phyloP scores from a whole-genome alignment of 2,797 vertebrate genomes.

The Chanos chanos region DNA sequence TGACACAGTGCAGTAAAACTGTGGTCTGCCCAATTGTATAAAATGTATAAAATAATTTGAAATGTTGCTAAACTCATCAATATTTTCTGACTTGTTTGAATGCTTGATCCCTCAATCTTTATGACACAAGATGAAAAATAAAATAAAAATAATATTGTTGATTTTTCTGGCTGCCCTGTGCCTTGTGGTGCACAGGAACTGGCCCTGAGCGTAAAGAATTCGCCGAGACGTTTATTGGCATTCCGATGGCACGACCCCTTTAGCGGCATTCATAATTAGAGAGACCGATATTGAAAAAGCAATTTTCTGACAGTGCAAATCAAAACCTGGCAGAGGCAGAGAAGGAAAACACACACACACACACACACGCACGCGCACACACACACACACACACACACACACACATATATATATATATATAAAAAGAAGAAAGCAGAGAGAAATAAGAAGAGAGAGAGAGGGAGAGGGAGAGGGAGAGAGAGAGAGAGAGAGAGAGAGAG shows the following conservation, averaged over 20 bases:
- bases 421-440: too few species aligned
- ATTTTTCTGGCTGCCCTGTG: slow-evolving; percentile 1
- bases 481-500: slow-evolving; percentile 40
- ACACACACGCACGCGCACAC: neutral
- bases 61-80: too few species aligned
- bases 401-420: too few species aligned
- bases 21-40: too few species aligned
- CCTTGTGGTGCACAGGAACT: slow-evolving; percentile 31
- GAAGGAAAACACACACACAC: slow-evolving; percentile 69
- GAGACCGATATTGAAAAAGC: slow-evolving; percentile 80
- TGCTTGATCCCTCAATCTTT: too few species aligned
- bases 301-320: slow-evolving; percentile 80
- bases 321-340: slow-evolving; percentile 77
- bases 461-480: slow-evolving; percentile 30
- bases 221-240: slow-evolving; percentile 69
- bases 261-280: slow-evolving; percentile 77
- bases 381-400: slow-evolving; percentile 48
- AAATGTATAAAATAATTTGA: too few species aligned
- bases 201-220: slow-evolving; percentile 1
- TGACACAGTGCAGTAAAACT: too few species aligned
- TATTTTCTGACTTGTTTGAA: too few species aligned
- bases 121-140: too few species aligned
- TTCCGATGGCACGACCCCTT: slow-evolving; percentile 73
- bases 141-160: neutral
- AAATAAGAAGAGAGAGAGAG: too few species aligned